Conservation (phyloP, 1,140 invertebrate genomes). For the Spodoptera frugiperda region DNA sequence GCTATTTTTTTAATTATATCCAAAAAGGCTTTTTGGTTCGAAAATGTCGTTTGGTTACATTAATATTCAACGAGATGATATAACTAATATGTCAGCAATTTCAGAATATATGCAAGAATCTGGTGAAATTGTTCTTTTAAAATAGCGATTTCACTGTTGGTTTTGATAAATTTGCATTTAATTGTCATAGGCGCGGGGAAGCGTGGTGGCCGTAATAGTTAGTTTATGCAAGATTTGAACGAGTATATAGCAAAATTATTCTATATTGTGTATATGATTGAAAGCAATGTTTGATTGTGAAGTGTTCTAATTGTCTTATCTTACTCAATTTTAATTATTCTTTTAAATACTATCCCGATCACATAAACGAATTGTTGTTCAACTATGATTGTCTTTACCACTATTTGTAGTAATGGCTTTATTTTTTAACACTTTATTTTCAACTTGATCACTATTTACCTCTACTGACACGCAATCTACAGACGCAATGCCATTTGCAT, state of each 20-base stretch:
- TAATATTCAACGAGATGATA: constrained; percentile 65
- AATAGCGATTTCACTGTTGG: constrained; percentile 41
- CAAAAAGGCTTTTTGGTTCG: constrained; percentile 11
- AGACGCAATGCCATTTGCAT: constrained; percentile 16
- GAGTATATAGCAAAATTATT: neutral
- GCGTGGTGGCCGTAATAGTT: neutral
- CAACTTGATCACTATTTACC: neutral
- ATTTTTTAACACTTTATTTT: neutral
- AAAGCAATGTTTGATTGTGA: neutral
- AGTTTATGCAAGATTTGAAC: constrained; percentile 4
- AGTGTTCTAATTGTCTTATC: constrained; percentile 5
- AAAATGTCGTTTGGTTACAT: constrained; percentile 58
- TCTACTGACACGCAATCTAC: neutral
- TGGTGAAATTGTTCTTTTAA: constrained; percentile 50
- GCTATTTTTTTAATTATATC: constrained; percentile 27
- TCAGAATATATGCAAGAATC: constrained; percentile 50
- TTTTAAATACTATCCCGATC: too few species aligned
- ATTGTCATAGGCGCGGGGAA: constrained; percentile 37
- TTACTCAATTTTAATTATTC: too few species aligned
- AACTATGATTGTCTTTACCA: neutral
- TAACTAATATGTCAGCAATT: constrained; percentile 46
- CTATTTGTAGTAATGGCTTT: neutral
- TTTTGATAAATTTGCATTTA: constrained; percentile 45
- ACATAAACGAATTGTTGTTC: neutral
- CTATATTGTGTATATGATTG: constrained; percentile 2